A percentile compares a stretch with the other conserved stretches of the same genome.
Conservation (phyloP, 1,140 invertebrate genomes). For the Steinernema khuongi region DNA sequence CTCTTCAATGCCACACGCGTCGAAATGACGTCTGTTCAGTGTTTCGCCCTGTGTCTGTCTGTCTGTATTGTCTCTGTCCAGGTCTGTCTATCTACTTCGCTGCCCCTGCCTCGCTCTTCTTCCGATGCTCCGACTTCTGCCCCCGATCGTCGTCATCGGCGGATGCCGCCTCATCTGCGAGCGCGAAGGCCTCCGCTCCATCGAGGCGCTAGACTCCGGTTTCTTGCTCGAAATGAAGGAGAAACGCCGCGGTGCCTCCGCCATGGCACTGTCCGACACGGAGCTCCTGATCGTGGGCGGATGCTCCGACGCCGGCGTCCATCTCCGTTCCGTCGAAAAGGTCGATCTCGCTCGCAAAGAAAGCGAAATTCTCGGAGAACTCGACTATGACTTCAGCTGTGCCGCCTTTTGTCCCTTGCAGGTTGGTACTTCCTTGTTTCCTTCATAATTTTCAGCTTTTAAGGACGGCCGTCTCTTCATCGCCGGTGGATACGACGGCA, state of each 20-base stretch:
- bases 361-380: not conserved
- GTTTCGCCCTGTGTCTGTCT: too few relatives aligned
- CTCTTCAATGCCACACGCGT: too few relatives aligned
- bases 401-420: not conserved
- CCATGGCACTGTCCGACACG: not conserved
- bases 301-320: not conserved
- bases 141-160: slow-evolving; percentile 2
- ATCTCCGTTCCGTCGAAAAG: not conserved
- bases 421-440: not conserved
- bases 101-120: too few relatives aligned
- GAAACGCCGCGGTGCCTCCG: not conserved
- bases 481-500: not conserved
- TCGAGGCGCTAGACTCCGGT: not conserved
- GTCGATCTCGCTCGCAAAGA: not conserved
- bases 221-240: not conserved
- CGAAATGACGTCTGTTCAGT: too few relatives aligned
- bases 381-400: not conserved
- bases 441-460: not conserved
- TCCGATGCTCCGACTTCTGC: not conserved
- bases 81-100: too few relatives aligned
- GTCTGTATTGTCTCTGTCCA: too few relatives aligned
- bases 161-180: not conserved
- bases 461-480: slow-evolving; percentile 7
- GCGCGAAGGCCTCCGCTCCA: not conserved
- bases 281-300: not conserved